Evolutionary conservation across 2,888 invertebrate species (phyloP).

Genomic region (Apamea sordens): DNA sequence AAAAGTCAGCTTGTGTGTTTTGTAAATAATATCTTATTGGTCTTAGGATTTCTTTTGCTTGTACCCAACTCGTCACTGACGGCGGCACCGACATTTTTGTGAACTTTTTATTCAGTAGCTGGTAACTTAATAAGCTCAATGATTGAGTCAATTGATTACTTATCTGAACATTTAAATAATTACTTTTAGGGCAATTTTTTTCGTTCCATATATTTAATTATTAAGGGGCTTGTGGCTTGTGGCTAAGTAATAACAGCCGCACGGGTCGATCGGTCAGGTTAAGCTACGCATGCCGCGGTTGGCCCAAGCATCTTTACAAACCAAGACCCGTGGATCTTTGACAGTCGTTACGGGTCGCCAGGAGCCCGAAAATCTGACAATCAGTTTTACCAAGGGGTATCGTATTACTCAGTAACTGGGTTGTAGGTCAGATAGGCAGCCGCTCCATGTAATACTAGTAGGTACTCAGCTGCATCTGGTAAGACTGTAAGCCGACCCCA

Average conservation of each 20-base stretch:
- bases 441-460: background rate
- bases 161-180: background rate
- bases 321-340: background rate
- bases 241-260: too few relatives aligned
- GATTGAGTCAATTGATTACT: conserved; percentile 3
- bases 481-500: background rate
- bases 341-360: too few relatives aligned
- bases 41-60: conserved; percentile 68
- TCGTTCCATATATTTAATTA: background rate
- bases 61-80: conserved; percentile 37
- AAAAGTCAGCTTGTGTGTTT: conserved; percentile 83
- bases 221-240: too few relatives aligned
- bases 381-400: background rate
- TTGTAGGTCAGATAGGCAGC: background rate
- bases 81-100: conserved; percentile 66
- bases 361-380: background rate
- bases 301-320: background rate
- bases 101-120: conserved; percentile 53
- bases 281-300: background rate
- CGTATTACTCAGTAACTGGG: background rate
- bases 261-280: background rate
- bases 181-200: background rate
- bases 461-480: background rate
- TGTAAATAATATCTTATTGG: conserved; percentile 86
- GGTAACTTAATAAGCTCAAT: conserved; percentile 25